Evolutionary conservation across 1,140 invertebrate genomes (phyloP).

Genomic region (Drosophila novamexicana): DNA sequence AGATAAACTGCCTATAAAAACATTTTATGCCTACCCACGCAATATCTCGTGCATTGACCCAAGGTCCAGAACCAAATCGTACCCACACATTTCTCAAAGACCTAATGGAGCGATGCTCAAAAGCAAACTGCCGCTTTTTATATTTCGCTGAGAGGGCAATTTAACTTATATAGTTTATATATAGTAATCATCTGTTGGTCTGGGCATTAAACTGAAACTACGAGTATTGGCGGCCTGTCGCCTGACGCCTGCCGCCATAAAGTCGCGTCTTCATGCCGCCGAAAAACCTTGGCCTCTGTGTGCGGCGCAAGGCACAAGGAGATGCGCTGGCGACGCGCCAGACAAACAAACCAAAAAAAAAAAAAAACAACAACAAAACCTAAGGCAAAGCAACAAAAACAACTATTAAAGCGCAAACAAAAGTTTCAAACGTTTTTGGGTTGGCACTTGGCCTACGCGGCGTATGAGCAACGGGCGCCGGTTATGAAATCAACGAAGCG

Average conservation of each 20-base stretch:
- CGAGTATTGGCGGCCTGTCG: slow-evolving; percentile 55
- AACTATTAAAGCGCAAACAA: slow-evolving; percentile 46
- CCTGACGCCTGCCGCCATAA: slow-evolving; percentile 59
- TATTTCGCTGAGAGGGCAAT: slow-evolving; percentile 31
- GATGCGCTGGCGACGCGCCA: slow-evolving; percentile 64
- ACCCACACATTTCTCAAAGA: background rate
- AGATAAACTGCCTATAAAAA: background rate
- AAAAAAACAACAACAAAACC: background rate
- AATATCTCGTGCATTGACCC: slow-evolving; percentile 46
- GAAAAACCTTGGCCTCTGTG: slow-evolving; percentile 69
- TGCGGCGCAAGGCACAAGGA: slow-evolving; percentile 53
- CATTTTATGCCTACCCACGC: background rate
- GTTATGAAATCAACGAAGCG: slow-evolving; percentile 38
- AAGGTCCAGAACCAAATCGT: background rate
- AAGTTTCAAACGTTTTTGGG: slow-evolving; percentile 39
- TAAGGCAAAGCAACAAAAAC: slow-evolving; percentile 37
- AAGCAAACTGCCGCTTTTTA: slow-evolving; percentile 38
- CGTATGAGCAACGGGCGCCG: slow-evolving; percentile 34
- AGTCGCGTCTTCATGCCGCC: slow-evolving; percentile 76
- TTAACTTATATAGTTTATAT: slow-evolving; percentile 33
- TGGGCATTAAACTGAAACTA: slow-evolving; percentile 58
- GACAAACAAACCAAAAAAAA: slow-evolving; percentile 41
- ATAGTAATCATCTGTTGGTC: slow-evolving; percentile 23
- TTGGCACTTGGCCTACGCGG: slow-evolving; percentile 40
- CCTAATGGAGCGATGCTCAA: slow-evolving; percentile 19